Evolutionary conservation across 2,888 invertebrate species (phyloP).

Genomic region (Diarsia dahlii): DNA sequence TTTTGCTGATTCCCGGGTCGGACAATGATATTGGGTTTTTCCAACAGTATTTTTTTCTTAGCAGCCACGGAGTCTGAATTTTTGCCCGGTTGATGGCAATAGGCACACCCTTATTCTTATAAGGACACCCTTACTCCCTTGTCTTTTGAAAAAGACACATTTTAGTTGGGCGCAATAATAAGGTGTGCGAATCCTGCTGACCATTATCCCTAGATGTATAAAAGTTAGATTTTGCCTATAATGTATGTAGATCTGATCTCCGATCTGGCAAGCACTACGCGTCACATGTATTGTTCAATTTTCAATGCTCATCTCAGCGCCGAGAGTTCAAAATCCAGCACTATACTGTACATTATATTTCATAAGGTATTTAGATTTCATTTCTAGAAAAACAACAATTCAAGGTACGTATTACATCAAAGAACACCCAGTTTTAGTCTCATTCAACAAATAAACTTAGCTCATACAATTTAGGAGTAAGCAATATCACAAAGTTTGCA

Average conservation of each 20-base stretch:
- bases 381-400: neutral
- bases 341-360: neutral
- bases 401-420: neutral
- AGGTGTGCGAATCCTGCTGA: neutral
- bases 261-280: neutral
- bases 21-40: no score
- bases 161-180: neutral
- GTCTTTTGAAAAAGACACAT: neutral
- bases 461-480: constrained; percentile 23
- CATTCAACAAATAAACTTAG: neutral
- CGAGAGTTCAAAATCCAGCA: neutral
- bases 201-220: neutral
- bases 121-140: no score
- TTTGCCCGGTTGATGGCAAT: no score
- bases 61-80: no score
- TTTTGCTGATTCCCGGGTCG: no score
- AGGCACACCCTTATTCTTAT: no score
- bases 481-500: constrained; percentile 39
- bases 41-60: no score
- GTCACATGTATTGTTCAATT: neutral
- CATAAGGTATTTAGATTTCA: neutral
- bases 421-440: neutral
- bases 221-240: neutral
- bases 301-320: neutral
- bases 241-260: neutral